phyloP scores from a whole-genome alignment of 2,113 vertebrate species.

The Leptobrachium ailaonicum region DNA sequence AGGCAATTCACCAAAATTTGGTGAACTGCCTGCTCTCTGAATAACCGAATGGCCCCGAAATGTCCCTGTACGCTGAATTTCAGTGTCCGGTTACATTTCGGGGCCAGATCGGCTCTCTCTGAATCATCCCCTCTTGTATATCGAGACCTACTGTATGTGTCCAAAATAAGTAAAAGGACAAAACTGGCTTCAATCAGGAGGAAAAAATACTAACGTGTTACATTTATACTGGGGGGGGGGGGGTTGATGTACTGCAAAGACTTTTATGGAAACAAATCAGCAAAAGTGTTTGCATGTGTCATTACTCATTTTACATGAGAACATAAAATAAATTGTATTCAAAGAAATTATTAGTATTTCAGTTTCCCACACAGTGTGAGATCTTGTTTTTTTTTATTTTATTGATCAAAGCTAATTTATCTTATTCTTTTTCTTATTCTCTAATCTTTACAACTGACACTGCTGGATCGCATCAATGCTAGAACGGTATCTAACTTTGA shows the following conservation, averaged over 20 bases:
- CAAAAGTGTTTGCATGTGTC: slow-evolving; percentile 33
- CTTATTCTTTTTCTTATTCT: background rate
- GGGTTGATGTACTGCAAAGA: slow-evolving; percentile 45
- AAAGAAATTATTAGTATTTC: slow-evolving; percentile 9
- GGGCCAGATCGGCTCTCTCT: no score
- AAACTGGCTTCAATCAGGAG: slow-evolving; percentile 8
- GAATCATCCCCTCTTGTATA: no score
- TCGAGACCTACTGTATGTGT: background rate
- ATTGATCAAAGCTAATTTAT: slow-evolving; percentile 4
- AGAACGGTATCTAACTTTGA: background rate
- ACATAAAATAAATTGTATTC: slow-evolving; percentile 4
- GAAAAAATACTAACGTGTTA: slow-evolving; percentile 32
- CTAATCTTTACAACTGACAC: slow-evolving; percentile 8
- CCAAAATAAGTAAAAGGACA: slow-evolving; percentile 5
- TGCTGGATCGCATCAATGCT: slow-evolving; percentile 7
- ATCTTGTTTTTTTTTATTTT: slow-evolving; percentile 8
- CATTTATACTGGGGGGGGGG: slow-evolving; percentile 31
- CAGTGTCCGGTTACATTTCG: no score
- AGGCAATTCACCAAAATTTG: no score
- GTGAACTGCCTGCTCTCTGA: no score
- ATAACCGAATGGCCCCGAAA: no score
- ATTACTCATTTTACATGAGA: slow-evolving; percentile 12
- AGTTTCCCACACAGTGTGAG: slow-evolving; percentile 22
- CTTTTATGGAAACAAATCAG: slow-evolving; percentile 34
- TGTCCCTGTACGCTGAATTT: no score